These are phyloP conservation scores for Oreonectes daqikongensis DNA, from an alignment of 2,797 vertebrate species.

Conservation along the genomic window DNA sequence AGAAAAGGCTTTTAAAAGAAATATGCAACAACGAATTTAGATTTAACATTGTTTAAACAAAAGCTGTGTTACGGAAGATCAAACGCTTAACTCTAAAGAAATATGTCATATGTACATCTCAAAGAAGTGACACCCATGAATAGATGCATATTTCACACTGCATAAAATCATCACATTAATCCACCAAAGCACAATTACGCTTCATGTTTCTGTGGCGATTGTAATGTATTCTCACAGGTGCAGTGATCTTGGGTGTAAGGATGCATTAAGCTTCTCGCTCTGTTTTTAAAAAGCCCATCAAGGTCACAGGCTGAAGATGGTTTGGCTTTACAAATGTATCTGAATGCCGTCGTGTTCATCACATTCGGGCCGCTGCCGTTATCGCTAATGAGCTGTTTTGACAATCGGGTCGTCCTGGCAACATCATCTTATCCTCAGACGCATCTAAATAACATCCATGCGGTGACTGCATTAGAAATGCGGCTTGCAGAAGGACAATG, in stretches of 20 bases:
- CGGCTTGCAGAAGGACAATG: conserved; percentile 21
- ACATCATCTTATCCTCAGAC: conserved; percentile 13
- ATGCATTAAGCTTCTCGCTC: conserved; percentile 43
- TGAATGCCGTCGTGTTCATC: conserved; percentile 1
- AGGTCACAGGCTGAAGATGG: conserved; percentile 31
- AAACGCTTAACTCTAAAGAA: neutral
- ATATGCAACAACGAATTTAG: too few relatives aligned
- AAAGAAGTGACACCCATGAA: neutral
- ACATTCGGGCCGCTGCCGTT: conserved; percentile 10
- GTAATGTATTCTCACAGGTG: conserved; percentile 31
- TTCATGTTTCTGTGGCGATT: neutral
- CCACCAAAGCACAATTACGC: conserved; percentile 6
- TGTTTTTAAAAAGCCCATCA: conserved; percentile 40
- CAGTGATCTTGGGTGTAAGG: conserved; percentile 30
- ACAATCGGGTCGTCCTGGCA: conserved; percentile 44
- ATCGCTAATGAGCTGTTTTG: conserved; percentile 43
- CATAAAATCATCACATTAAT: neutral
- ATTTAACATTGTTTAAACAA: too few relatives aligned
- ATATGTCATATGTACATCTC: neutral
- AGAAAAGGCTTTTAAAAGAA: too few relatives aligned
- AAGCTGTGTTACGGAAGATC: neutral
- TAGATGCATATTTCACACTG: neutral
- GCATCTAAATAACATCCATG: conserved; percentile 19
- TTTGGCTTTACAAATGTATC: conserved; percentile 38
- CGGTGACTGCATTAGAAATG: conserved; percentile 1